A percentile compares a stretch with the other conserved stretches of the same genome.
phyloP scores from a whole-genome alignment of 2,797 vertebrate genomes.

The Lacerta viridis region DNA sequence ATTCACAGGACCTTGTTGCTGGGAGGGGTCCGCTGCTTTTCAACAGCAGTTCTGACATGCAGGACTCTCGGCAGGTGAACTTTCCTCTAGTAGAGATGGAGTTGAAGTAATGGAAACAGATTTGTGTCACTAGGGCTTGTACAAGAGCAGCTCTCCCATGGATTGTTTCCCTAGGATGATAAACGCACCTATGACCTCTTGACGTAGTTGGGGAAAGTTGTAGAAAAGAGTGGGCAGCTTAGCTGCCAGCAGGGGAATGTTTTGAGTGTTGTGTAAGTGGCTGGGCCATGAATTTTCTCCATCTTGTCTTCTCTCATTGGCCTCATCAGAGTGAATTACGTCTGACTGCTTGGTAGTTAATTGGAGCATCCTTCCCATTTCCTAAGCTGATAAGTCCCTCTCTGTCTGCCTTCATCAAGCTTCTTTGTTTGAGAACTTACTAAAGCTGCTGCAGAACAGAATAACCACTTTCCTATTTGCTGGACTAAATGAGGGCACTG shows the following conservation, averaged over 20 bases:
- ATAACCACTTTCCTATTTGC: constrained; percentile 69
- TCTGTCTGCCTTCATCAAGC: constrained; percentile 80
- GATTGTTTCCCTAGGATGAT: not conserved
- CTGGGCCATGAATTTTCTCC: constrained; percentile 59
- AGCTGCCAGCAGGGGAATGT: constrained; percentile 14
- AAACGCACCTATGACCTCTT: not conserved
- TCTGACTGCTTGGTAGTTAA: constrained; percentile 84
- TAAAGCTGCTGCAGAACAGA: constrained; percentile 75
- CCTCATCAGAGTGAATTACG: constrained; percentile 79
- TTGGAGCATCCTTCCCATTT: constrained; percentile 85
- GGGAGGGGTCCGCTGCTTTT: not conserved
- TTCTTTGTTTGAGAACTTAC: constrained; percentile 81
- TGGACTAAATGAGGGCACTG: constrained; percentile 59
- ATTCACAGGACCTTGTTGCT: not conserved
- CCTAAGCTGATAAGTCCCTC: constrained; percentile 87
- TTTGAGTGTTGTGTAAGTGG: constrained; percentile 63
- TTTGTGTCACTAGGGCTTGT: not conserved
- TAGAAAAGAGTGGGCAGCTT: constrained; percentile 45
- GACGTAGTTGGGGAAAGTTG: constrained; percentile 8
- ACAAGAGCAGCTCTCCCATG: not conserved
- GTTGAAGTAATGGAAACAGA: not conserved
- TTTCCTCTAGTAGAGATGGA: not conserved
- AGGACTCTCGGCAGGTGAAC: not conserved
- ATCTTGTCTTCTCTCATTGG: constrained; percentile 75
- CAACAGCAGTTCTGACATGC: not conserved